phyloP scores from a whole-genome alignment of 2,888 invertebrate species.

The Thymelicus acteon region DNA sequence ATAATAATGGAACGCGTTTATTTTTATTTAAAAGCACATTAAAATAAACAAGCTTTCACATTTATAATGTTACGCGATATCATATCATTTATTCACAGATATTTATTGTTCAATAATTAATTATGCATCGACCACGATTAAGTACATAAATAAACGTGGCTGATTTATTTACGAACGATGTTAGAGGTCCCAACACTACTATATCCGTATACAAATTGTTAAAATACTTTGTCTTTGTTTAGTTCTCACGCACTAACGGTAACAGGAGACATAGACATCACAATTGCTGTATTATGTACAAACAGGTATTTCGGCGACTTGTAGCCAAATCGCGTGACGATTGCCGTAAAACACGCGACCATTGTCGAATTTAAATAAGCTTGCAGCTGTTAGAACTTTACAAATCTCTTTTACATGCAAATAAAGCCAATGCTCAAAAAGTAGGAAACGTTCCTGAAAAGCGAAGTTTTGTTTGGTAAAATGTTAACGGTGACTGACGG shows the following conservation, averaged over 20 bases:
- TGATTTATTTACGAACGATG: background rate
- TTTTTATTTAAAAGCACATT: no score
- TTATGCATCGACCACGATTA: background rate
- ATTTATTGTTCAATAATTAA: background rate
- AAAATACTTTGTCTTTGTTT: background rate
- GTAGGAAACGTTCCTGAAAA: background rate
- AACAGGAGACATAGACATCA: conserved; percentile 1
- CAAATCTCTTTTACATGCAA: conserved; percentile 63
- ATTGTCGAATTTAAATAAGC: conserved; percentile 61
- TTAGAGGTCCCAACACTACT: background rate
- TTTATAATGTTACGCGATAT: background rate
- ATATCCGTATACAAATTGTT: background rate
- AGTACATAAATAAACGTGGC: background rate
- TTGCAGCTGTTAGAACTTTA: conserved; percentile 44
- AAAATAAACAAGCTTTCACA: background rate
- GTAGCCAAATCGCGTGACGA: conserved; percentile 56
- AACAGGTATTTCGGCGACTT: conserved; percentile 32
- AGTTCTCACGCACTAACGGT: conserved; percentile 8
- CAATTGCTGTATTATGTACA: conserved; percentile 11
- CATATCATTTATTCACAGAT: background rate
- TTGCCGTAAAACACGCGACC: conserved; percentile 52
- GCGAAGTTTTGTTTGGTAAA: background rate
- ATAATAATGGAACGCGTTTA: no score
- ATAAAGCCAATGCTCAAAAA: conserved; percentile 49
- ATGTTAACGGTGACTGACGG: no score